These are phyloP conservation scores for Bruchidius siliquastri DNA, from an alignment of 2,888 invertebrate genomes.

Conservation along the genomic window DNA sequence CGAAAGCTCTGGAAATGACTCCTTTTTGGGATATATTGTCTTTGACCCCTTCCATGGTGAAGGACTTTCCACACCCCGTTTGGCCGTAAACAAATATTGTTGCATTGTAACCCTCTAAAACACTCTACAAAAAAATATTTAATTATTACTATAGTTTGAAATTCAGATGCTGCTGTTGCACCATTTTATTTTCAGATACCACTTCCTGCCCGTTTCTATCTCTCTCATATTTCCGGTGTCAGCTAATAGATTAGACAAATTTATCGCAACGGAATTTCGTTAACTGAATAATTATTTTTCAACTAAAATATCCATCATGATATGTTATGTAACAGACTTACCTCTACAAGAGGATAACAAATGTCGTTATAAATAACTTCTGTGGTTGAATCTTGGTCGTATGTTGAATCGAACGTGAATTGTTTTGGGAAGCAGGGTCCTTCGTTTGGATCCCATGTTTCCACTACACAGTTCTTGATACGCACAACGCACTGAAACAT, in stretches of 20 bases:
- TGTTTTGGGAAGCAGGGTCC: conserved; percentile 57
- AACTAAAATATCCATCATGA: no score
- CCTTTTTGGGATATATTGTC: conserved; percentile 50
- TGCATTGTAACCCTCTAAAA: conserved; percentile 87
- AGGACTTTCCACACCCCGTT: conserved; percentile 88
- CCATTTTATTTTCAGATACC: no score
- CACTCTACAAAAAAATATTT: conserved; percentile 51
- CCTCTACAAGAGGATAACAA: conserved; percentile 76
- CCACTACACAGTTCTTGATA: conserved; percentile 59
- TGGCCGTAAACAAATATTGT: conserved; percentile 93
- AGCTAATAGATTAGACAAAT: no score
- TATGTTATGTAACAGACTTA: no score
- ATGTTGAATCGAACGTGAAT: conserved; percentile 83
- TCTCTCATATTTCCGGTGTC: no score
- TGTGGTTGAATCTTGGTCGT: conserved; percentile 71
- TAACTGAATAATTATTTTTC: no score
- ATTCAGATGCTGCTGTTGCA: no score
- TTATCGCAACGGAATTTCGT: no score
- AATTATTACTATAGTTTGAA: no score
- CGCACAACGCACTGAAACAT: conserved; percentile 60
- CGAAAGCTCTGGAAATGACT: conserved; percentile 75
- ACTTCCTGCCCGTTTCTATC: no score
- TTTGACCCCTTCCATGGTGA: conserved; percentile 76
- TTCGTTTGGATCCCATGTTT: conserved; percentile 61
- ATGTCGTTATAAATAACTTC: conserved; percentile 85